Evolutionary conservation across 1,140 invertebrate genomes (phyloP), one percentile per base, ranked within the genome.

Genomic region (Parapsyche elsis): DNA sequence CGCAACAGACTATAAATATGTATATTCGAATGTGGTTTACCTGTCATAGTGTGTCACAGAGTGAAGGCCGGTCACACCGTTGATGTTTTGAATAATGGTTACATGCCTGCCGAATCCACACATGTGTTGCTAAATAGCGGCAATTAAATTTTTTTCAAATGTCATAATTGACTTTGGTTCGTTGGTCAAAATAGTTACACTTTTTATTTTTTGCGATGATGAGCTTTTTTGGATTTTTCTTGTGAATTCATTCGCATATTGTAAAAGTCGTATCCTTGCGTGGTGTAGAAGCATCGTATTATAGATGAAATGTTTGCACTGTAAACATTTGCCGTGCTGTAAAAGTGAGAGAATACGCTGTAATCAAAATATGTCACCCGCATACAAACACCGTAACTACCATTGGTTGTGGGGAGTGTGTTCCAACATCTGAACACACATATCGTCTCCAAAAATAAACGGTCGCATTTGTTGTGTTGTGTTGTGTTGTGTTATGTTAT

Each of bases 331-430:
- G 9, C 21, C 24, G 57, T 12, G 64, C 21, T 67, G 64, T 67
- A 26, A 53, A 67, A 67, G 64, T 21, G 64, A 61, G 21, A 67
- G 64, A 24, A 67, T 67, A 67, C 24, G 64, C 0, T 23, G 64
- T 67, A 67, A 67, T 67, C 64, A 67, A 67, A 67, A 67, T 67
- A 67, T 67, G 64, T 67, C 64, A 67, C 64, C 24, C 10, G 64
- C 64, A 67, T 67, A 10, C 24, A 67, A 67, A 67, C 64, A 67
- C 10, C 10, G 57, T 19, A 38, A 38, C 30, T 38, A 38, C 30
- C 30, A 38, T 38, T 7, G 30, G 30, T 1, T 38, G 30, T 38
- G 30, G 30, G 30, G 30, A 38, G 30, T 38, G 2, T 38, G 30
- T 38, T 38, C 1, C 30, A 38, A 38, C 30, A 38, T 38, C 30